Conservation (phyloP, 2,797 vertebrate species). For the Astyanax mexicanus region DNA sequence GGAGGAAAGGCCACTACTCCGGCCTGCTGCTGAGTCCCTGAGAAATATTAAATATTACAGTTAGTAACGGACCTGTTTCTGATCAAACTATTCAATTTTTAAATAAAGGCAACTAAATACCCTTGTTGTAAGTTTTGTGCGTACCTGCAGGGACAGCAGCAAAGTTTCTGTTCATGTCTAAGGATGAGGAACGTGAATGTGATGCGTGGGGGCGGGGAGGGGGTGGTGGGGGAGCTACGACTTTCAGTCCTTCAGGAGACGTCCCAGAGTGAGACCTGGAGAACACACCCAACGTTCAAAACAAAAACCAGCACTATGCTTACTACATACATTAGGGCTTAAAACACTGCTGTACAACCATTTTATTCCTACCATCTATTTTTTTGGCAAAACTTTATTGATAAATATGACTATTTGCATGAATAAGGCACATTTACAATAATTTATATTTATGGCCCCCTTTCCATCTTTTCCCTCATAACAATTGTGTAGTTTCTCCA, state of each 20-base stretch:
- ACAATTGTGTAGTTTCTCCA: no score
- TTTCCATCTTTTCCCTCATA: no score
- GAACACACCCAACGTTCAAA: slow-evolving; percentile 51
- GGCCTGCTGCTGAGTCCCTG: slow-evolving; percentile 84
- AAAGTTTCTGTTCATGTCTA: slow-evolving; percentile 97
- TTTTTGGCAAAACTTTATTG: no score
- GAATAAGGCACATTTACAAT: no score
- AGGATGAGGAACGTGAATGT: slow-evolving; percentile 95
- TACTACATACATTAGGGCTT: background rate
- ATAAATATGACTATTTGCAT: no score
- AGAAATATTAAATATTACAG: background rate
- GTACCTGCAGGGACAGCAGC: slow-evolving; percentile 82
- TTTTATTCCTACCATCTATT: background rate
- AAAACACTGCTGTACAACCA: background rate
- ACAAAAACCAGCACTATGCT: background rate
- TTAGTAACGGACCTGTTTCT: background rate
- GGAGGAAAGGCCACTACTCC: slow-evolving; percentile 90
- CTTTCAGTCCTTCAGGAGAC: slow-evolving; percentile 87
- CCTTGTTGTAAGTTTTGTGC: background rate
- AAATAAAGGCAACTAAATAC: background rate
- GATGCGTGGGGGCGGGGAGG: slow-evolving; percentile 93
- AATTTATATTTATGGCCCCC: no score
- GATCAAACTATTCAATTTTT: background rate
- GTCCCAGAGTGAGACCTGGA: slow-evolving; percentile 95
- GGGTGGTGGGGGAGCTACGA: slow-evolving; percentile 92